Evolutionary conservation across 92 coral and sea anemone species (phyloP).

Genomic region (Epizoanthus ramosus): DNA sequence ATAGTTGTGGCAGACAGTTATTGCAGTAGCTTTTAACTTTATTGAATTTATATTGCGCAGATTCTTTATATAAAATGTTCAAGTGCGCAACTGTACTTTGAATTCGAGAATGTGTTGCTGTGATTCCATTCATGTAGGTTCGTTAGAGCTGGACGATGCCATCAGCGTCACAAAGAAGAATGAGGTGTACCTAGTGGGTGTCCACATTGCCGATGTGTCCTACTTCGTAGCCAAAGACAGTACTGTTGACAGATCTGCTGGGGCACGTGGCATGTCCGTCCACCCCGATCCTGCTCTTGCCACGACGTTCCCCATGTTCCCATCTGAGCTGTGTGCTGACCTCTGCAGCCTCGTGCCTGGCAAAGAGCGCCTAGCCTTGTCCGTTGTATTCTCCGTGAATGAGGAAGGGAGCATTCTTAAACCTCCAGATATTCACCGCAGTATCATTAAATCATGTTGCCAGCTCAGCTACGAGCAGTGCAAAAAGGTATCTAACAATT

Average conservation of each 20-base stretch:
- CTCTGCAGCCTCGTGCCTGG: constrained; percentile 85
- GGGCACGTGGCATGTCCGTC: constrained; percentile 71
- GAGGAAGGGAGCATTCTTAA: constrained; percentile 59
- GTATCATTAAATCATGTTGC: constrained; percentile 75
- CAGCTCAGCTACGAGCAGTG: constrained; percentile 86
- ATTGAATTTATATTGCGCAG: too few species aligned
- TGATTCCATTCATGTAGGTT: not conserved
- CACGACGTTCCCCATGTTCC: constrained; percentile 76
- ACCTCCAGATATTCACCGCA: constrained; percentile 75
- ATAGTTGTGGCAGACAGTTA: too few species aligned
- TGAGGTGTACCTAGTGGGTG: constrained; percentile 65
- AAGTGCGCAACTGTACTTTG: too few species aligned
- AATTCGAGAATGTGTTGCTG: not conserved
- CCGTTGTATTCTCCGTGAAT: constrained; percentile 71
- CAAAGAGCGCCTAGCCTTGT: constrained; percentile 80
- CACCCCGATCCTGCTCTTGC: constrained; percentile 60
- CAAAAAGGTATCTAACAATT: constrained; percentile 38
- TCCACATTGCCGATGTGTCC: constrained; percentile 90
- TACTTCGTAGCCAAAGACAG: constrained; percentile 80
- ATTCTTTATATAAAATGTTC: too few species aligned
- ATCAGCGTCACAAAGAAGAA: constrained; percentile 60
- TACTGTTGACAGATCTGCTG: constrained; percentile 71
- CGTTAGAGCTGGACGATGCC: constrained; percentile 91
- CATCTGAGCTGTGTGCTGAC: constrained; percentile 61
- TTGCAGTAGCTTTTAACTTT: too few species aligned